These are phyloP conservation scores for Amphiprion ocellaris DNA, from an alignment of 2,113 vertebrate genomes.

Conservation along the genomic window DNA sequence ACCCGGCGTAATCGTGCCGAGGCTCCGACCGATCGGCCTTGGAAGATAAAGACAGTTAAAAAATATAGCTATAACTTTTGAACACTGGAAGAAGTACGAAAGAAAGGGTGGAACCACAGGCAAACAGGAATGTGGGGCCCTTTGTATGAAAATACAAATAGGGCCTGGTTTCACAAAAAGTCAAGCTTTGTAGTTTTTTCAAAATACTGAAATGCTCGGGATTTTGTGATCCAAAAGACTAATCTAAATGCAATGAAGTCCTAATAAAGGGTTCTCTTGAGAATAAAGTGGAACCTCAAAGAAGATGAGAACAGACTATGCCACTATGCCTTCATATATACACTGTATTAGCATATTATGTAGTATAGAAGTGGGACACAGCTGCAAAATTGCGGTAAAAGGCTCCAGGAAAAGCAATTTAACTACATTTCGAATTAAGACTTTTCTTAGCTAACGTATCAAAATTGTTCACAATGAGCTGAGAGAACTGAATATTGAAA, in stretches of 20 bases:
- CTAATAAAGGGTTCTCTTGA: no score
- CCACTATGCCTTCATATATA: neutral
- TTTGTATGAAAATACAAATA: slow-evolving; percentile 44
- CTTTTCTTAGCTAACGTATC: neutral
- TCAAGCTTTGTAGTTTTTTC: slow-evolving; percentile 8
- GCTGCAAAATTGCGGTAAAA: neutral
- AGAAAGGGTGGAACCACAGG: slow-evolving; percentile 40
- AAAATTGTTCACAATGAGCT: neutral
- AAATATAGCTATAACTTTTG: slow-evolving; percentile 34
- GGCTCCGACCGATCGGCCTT: neutral
- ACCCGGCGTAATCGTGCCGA: slow-evolving; percentile 29
- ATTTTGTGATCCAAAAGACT: neutral
- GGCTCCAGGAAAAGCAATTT: neutral
- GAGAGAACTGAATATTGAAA: neutral
- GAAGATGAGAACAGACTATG: no score
- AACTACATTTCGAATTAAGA: no score
- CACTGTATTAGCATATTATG: neutral
- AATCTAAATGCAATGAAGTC: neutral
- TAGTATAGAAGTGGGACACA: neutral
- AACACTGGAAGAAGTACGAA: slow-evolving; percentile 49
- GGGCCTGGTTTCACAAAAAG: slow-evolving; percentile 57
- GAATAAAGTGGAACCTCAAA: neutral
- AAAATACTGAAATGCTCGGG: neutral
- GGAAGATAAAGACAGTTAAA: slow-evolving; percentile 49
- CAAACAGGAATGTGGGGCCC: slow-evolving; percentile 57